phyloP scores from a whole-genome alignment of 2,113 vertebrate genomes.

The Coryphaenoides rupestris region DNA sequence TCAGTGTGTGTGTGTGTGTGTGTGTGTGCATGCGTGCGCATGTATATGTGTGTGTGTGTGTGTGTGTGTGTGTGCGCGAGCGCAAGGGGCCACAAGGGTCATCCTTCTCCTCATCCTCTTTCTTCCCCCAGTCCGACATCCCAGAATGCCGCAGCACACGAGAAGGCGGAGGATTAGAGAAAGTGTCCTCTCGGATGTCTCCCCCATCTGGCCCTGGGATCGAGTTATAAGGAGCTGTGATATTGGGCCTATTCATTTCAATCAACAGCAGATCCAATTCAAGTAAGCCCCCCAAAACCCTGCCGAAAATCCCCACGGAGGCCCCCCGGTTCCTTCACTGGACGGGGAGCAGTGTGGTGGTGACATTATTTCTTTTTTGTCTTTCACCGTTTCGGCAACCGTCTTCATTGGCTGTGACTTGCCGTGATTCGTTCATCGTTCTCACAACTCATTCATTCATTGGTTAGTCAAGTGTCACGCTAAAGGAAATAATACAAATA shows the following conservation, averaged over 20 bases:
- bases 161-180: slow-evolving; percentile 68
- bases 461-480: too few species aligned
- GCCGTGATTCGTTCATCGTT: too few species aligned
- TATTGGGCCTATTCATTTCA: slow-evolving; percentile 67
- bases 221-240: slow-evolving; percentile 67
- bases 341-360: slow-evolving; percentile 32
- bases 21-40: background rate
- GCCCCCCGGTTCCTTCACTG: slow-evolving; percentile 39
- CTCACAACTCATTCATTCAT: too few species aligned
- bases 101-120: slow-evolving; percentile 40
- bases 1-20: background rate
- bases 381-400: slow-evolving; percentile 23
- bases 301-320: slow-evolving; percentile 54
- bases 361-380: slow-evolving; percentile 9
- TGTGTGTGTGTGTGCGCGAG: background rate
- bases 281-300: slow-evolving; percentile 56
- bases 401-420: slow-evolving; percentile 18
- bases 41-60: background rate
- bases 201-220: slow-evolving; percentile 70
- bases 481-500: too few species aligned
- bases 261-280: slow-evolving; percentile 71
- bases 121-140: slow-evolving; percentile 33
- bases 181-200: slow-evolving; percentile 69
- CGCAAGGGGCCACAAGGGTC: slow-evolving; percentile 37
- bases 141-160: slow-evolving; percentile 60